Evolutionary conservation across 1,140 invertebrate genomes (phyloP), one percentile per base, ranked within the genome.

Genomic region (Drosophila tsacasi): DNA sequence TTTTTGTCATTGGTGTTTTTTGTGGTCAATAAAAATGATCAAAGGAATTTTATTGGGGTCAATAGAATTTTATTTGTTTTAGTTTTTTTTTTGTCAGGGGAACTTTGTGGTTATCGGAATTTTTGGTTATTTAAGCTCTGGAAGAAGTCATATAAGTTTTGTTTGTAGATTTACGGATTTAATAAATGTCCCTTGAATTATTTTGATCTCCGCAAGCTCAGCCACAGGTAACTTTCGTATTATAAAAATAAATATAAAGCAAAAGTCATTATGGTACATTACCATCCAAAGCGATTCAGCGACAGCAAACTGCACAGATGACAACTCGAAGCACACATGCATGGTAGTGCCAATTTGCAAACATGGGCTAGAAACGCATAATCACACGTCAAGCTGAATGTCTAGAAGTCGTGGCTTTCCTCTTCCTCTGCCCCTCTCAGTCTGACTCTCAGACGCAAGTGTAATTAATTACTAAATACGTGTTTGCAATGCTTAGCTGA

Each of bases 391-490:
- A 89, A 75, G 40, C 73, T 42, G 39, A 77, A 68, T 60, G 69
- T 59, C 82, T 76, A 72, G 66, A 67, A 65, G 79, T 63, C 64
- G 46, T 52, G 35, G 57, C 46, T 12, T 59, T 35, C 23, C 13
- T 6, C 60, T 50, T 6, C 65, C 54, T 25, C 19, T 9, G 32
- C 21, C 10, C 2, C 21, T 15, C 37, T 5, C 37, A 10, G 44
- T 46, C 32, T 19, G 37, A 46, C 44, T 67, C 57, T 47, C 49
- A 69, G 74, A 49, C 64, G 66, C 74, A 81, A 89, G 66, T 85
- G 82, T 85, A 90, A 90, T 90, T 90, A 90, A 90, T 90, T 90
- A 76, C 85, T 79, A 77, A 85, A 75, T 79, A 90, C 81, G 65
- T 90, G 79, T 82, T 74, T 82, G 79, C 78, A 73, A 89, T 84